Evolutionary conservation across 2,797 vertebrate species (phyloP).

Genomic region (Rousettus madagascariensis): DNA sequence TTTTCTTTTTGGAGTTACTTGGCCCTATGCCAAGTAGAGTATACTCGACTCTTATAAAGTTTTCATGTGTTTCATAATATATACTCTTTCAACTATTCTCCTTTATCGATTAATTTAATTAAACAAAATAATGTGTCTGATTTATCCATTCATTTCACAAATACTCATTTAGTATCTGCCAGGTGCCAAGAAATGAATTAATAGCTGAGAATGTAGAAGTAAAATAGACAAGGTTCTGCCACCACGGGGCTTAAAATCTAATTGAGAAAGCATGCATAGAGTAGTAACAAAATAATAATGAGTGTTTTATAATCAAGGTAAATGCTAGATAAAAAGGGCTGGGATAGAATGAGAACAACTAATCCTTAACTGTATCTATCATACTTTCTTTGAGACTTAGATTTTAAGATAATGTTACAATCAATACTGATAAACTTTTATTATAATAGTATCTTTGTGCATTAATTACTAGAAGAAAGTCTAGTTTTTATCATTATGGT

Average conservation of each 20-base stretch:
- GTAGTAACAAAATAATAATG: conserved; percentile 12
- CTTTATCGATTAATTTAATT: conserved; percentile 62
- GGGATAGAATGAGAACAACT: background rate
- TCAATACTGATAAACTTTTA: background rate
- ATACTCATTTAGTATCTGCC: background rate
- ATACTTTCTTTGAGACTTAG: background rate
- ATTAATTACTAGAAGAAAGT: conserved; percentile 1
- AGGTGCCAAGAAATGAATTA: background rate
- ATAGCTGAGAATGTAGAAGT: background rate
- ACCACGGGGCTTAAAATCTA: background rate
- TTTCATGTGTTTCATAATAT: conserved; percentile 18
- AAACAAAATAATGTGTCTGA: conserved; percentile 30
- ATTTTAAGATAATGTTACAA: conserved; percentile 24
- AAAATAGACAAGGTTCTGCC: background rate
- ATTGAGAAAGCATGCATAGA: background rate
- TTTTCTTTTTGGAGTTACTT: conserved; percentile 49
- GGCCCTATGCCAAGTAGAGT: background rate
- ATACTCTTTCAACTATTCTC: conserved; percentile 6
- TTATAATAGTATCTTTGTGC: background rate
- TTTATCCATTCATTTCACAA: conserved; percentile 47
- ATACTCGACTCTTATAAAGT: conserved; percentile 34
- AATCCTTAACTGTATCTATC: background rate
- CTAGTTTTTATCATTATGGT: background rate
- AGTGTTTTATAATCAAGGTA: background rate
- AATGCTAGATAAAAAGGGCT: background rate